These are phyloP conservation scores for Coelopa pilipes DNA, from an alignment of 2,888 invertebrate genomes.

Conservation along the genomic window DNA sequence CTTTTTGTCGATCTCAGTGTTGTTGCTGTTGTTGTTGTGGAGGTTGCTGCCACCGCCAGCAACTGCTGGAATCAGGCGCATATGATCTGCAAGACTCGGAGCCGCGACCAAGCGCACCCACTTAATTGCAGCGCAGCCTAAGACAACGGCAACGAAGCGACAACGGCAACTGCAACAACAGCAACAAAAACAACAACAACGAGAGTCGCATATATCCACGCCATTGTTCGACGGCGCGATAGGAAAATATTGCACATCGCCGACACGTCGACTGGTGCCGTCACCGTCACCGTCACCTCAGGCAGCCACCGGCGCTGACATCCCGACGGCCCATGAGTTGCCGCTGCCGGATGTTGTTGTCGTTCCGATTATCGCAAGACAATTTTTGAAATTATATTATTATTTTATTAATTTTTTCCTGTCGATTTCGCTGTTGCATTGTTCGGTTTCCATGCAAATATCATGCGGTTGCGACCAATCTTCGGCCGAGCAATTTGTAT, in stretches of 20 bases:
- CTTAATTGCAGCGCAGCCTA: conserved; percentile 44
- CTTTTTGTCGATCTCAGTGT: too few relatives aligned
- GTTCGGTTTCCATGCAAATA: background rate
- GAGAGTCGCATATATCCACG: too few relatives aligned
- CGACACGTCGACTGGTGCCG: conserved; percentile 25
- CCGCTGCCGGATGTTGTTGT: conserved; percentile 38
- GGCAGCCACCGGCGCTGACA: too few relatives aligned
- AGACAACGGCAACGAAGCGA: conserved; percentile 7
- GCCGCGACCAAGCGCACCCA: conserved; percentile 51
- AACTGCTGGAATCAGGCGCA: conserved; percentile 50
- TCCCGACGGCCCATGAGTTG: background rate
- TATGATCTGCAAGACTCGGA: conserved; percentile 52
- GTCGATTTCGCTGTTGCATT: background rate
- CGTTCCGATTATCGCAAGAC: conserved; percentile 26
- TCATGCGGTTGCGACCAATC: too few relatives aligned
- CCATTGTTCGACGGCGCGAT: background rate
- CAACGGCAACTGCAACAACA: background rate
- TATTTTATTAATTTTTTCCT: conserved; percentile 28
- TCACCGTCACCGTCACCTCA: background rate
- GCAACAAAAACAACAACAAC: background rate
- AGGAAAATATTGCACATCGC: conserved; percentile 32
- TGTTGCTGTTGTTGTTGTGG: conserved; percentile 3
- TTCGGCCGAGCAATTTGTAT: background rate
- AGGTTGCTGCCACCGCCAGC: conserved; percentile 37
- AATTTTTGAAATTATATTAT: conserved; percentile 34